Conservation (phyloP, 1,140 invertebrate genomes). For the Nasonia vitripennis region DNA sequence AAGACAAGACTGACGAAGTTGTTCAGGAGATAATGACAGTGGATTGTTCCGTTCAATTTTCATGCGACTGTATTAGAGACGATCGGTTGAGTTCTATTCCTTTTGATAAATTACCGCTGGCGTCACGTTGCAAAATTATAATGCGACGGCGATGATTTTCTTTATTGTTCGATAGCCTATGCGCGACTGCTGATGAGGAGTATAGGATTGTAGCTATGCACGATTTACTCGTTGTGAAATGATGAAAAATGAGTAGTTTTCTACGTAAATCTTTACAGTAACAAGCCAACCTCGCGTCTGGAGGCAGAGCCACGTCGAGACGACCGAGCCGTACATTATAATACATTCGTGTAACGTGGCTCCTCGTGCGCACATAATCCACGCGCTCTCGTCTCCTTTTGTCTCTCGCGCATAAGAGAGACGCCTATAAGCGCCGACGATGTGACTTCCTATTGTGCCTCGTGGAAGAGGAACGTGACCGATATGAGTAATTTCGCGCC, state of each 20-base stretch:
- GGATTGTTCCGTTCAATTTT: too few species aligned
- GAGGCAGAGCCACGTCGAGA: too few species aligned
- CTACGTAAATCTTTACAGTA: too few species aligned
- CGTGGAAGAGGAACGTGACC: neutral
- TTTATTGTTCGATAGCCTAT: neutral
- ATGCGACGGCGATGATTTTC: neutral
- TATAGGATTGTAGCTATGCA: too few species aligned
- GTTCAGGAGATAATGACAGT: neutral
- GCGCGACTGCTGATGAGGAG: too few species aligned
- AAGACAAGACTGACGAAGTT: neutral
- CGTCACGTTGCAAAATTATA: neutral
- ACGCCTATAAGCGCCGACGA: neutral
- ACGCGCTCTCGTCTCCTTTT: neutral
- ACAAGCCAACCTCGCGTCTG: too few species aligned
- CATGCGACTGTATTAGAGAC: too few species aligned
- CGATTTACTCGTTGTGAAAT: too few species aligned
- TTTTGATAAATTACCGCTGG: neutral
- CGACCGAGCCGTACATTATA: too few species aligned
- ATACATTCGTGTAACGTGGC: too few species aligned
- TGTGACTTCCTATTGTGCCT: conserved; percentile 21
- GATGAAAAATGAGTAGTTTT: too few species aligned
- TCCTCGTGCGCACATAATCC: too few species aligned
- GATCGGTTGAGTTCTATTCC: neutral
- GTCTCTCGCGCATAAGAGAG: neutral
- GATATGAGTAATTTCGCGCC: neutral